Percentiles rank a stretch among this genome's conserved stretches.
These are phyloP conservation scores for Standfussiana lucernea DNA, from an alignment of 2,888 invertebrate genomes.

Conservation along the genomic window DNA sequence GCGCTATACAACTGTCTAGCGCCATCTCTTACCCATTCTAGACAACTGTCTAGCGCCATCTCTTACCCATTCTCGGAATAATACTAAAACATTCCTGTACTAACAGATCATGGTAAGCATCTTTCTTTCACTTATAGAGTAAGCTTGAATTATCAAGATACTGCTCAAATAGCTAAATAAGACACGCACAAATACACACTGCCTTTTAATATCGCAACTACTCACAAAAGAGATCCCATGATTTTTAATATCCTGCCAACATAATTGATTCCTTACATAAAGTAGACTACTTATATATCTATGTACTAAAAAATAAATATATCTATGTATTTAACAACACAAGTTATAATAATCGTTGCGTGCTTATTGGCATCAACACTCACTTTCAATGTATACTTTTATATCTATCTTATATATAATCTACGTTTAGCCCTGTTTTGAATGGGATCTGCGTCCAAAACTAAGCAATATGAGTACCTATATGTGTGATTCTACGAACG, in stretches of 20 bases:
- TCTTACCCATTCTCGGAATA: no score
- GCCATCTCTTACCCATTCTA: no score
- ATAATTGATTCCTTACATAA: not conserved
- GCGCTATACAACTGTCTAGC: no score
- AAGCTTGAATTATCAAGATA: constrained; percentile 5
- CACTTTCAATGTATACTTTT: constrained; percentile 12
- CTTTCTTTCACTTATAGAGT: not conserved
- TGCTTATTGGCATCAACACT: constrained; percentile 37
- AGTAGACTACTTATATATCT: not conserved
- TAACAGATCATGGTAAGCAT: no score
- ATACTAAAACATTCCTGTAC: no score
- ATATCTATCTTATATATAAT: not conserved
- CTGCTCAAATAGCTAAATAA: constrained; percentile 9
- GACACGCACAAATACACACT: constrained; percentile 23
- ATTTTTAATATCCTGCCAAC: constrained; percentile 30
- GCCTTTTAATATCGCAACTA: not conserved
- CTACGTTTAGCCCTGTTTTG: constrained; percentile 31
- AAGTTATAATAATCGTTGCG: constrained; percentile 1
- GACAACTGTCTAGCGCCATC: no score
- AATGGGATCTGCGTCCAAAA: constrained; percentile 57
- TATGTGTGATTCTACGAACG: constrained; percentile 46
- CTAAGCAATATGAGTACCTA: constrained; percentile 60
- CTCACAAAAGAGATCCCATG: not conserved
- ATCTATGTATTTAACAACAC: constrained; percentile 8
- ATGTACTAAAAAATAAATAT: no score